Percentiles rank a stretch among this genome's conserved stretches.
Evolutionary conservation across 2,113 vertebrate genomes (phyloP).

Genomic region (Toxostoma redivivum): DNA sequence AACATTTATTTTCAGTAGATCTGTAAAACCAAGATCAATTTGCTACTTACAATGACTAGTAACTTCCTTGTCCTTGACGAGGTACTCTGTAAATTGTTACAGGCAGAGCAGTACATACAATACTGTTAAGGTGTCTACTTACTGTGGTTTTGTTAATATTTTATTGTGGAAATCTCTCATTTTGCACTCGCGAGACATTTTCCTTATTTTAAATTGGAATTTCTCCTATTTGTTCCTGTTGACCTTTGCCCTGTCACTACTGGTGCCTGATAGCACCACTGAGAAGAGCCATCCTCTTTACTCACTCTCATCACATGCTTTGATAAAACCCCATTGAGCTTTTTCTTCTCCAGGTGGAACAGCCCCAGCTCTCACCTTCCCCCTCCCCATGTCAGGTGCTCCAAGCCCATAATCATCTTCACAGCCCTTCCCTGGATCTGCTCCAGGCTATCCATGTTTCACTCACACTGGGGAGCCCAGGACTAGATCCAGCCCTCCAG

Average conservation of each 20-base stretch:
- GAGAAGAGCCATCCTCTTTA: not conserved
- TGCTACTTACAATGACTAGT: constrained; percentile 53
- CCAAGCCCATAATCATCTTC: not conserved
- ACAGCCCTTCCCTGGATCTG: not conserved
- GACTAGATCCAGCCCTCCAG: too few species aligned
- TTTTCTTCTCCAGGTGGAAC: not conserved
- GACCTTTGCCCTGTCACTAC: not conserved
- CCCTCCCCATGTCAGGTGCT: not conserved
- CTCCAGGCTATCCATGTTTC: not conserved
- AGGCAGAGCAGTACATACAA: constrained; percentile 3
- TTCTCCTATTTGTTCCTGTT: not conserved
- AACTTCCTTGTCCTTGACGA: constrained; percentile 65
- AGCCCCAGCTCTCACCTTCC: not conserved
- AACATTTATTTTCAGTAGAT: constrained; percentile 25
- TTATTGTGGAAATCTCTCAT: constrained; percentile 6
- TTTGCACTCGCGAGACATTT: not conserved
- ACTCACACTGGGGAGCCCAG: not conserved
- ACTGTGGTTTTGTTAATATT: not conserved
- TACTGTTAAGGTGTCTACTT: not conserved
- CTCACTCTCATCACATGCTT: not conserved
- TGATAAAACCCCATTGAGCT: fast-evolving
- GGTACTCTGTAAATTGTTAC: constrained; percentile 52
- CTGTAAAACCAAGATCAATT: constrained; percentile 65
- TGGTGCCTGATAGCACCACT: not conserved
- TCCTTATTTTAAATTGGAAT: not conserved